These are phyloP conservation scores for Heliconius hortense DNA, from an alignment of 2,888 invertebrate species.

Conservation along the genomic window DNA sequence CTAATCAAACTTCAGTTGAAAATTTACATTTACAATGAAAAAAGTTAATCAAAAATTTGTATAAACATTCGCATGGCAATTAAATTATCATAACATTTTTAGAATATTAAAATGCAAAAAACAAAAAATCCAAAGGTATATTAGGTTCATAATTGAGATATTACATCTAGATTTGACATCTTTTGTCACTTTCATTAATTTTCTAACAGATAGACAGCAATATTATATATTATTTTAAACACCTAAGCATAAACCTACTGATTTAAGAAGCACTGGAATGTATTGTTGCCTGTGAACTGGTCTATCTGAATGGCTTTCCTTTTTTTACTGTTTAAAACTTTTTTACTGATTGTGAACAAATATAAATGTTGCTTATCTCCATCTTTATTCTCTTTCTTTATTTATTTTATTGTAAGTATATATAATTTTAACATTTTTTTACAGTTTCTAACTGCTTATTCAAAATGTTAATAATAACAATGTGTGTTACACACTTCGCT, in stretches of 20 bases:
- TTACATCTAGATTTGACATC: conserved; percentile 26
- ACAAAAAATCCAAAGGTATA: not conserved
- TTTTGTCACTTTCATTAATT: conserved; percentile 27
- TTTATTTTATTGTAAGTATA: not conserved
- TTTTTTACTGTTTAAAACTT: not conserved
- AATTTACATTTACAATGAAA: conserved; percentile 17
- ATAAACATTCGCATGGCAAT: conserved; percentile 34
- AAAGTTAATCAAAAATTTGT: conserved; percentile 40
- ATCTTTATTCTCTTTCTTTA: not conserved
- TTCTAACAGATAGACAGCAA: conserved; percentile 30
- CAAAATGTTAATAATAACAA: not conserved
- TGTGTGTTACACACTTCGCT: not conserved
- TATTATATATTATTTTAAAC: conserved; percentile 25
- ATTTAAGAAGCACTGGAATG: conserved; percentile 66
- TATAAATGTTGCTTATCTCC: not conserved
- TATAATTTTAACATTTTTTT: not conserved
- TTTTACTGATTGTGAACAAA: not conserved
- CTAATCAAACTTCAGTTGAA: conserved; percentile 3
- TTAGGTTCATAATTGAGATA: conserved; percentile 8
- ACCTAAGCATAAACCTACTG: conserved; percentile 55
- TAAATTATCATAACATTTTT: conserved; percentile 12
- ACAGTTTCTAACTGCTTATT: not conserved
- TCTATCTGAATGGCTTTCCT: not conserved
- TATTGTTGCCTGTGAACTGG: conserved; percentile 42
- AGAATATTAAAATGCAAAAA: conserved; percentile 15